Evolutionary conservation across 2,797 vertebrate species (phyloP), one percentile per base, ranked within the genome.

Genomic region (Molossus alvarezi): DNA sequence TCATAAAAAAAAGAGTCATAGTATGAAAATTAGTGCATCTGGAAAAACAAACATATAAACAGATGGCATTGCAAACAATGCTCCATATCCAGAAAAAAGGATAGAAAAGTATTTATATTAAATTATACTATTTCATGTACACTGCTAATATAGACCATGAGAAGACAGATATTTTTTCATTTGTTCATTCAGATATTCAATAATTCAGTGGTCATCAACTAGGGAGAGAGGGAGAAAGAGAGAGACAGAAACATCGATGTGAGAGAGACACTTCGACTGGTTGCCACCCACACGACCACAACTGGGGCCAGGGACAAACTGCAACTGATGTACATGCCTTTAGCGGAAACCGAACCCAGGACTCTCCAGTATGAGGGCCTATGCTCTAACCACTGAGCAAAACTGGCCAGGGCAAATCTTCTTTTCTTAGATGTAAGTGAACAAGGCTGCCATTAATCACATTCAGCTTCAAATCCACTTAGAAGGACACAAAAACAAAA

Each of bases 151-250:
- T 48, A 93, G 65, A 67, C 12, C 8, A 65, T 41, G 9, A 67
- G 45, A 9, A 93, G 27, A 48, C 17, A 69, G 37, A 64, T 7
- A n/a, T 53, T 64, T 9, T 65, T 91, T 83, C 23, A 77, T 77
- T 91, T 86, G 33, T 72, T 87, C 41, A 21, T 83, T 87, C n/a
- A 77, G 48, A 10, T 64, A 25, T 48, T 82, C 53, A 93, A 0
- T 88, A 93, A 81, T 45, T 25, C 45, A 71, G 17, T 88, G 7
- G 1, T 92, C 93, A 64, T 97, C 84, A 29, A 41, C 33, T 8
- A 67, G 41, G 41, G 41, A 45, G 41, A 45, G 3, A 45, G 41
- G 3, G 41, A 45, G 41, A 6, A 45, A 45, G 41, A 45, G 41
- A 45, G 41, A 45, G 41, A 45, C 5, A 45, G 41, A 45, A 45